These are phyloP conservation scores for Rotaria macrura DNA, from an alignment of 2,888 invertebrate genomes.

Conservation along the genomic window DNA sequence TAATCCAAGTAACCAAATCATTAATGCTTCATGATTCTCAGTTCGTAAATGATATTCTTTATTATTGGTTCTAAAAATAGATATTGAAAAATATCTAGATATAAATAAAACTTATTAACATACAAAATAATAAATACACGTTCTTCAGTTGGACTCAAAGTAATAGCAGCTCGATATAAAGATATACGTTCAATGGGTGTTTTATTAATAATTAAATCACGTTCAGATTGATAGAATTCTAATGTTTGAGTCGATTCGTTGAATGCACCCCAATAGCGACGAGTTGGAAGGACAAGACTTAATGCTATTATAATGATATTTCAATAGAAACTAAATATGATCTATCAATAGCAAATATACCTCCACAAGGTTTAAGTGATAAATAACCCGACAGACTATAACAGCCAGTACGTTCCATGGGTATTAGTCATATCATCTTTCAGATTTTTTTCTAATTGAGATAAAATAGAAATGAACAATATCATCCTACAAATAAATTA, in stretches of 20 bases:
- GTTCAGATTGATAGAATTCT: neutral
- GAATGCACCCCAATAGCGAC: conserved; percentile 18
- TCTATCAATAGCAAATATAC: neutral
- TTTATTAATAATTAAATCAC: neutral
- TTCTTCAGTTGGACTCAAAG: neutral
- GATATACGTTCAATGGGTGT: neutral
- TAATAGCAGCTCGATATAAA: neutral
- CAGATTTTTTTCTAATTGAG: neutral
- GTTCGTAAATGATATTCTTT: conserved; percentile 42
- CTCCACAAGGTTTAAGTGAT: neutral
- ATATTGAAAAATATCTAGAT: neutral
- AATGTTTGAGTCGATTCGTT: neutral
- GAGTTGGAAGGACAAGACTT: neutral
- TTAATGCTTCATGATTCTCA: conserved; percentile 53
- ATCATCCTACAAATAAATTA: neutral
- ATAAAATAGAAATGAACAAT: neutral
- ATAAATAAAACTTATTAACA: neutral
- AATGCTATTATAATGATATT: neutral
- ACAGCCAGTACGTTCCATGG: neutral
- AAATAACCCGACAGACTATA: neutral
- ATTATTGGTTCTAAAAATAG: neutral
- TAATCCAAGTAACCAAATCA: conserved; percentile 53
- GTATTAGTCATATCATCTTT: neutral
- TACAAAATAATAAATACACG: conserved; percentile 13
- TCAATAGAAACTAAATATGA: neutral